These are phyloP conservation scores for Tachysurus vachellii DNA, from an alignment of 2,113 vertebrate genomes.

Conservation along the genomic window DNA sequence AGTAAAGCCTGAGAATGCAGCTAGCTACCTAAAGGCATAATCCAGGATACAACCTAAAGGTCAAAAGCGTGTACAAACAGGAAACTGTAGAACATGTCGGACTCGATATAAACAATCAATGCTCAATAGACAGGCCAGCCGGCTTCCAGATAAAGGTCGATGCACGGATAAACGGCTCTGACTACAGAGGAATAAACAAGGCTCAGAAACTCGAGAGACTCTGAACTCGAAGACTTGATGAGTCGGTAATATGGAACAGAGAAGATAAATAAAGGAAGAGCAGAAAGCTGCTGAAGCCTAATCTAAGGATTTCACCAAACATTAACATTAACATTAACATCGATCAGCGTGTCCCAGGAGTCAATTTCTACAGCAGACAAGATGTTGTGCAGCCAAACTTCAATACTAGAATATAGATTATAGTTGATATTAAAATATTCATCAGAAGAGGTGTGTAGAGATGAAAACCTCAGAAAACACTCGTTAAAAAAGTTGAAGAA, in stretches of 20 bases:
- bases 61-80: constrained; percentile 2
- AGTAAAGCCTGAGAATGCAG: too few species aligned
- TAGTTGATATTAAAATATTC: background rate
- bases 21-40: background rate
- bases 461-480: background rate
- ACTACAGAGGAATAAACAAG: constrained; percentile 13
- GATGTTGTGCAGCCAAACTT: background rate
- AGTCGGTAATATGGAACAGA: background rate
- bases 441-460: background rate
- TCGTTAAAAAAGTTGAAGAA: background rate
- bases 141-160: constrained; percentile 19
- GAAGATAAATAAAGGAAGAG: background rate
- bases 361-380: background rate
- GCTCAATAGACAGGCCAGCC: constrained; percentile 4
- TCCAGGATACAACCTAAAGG: constrained; percentile 16
- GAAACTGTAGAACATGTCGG: constrained; percentile 4
- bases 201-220: background rate
- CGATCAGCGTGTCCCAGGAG: background rate
- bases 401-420: background rate
- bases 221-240: background rate
- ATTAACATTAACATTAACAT: background rate
- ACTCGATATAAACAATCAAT: constrained; percentile 6
- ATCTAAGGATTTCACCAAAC: background rate
- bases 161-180: background rate
- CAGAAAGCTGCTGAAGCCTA: background rate